Base-by-base conservation (phyloP, 64 coral and sea anemone genomes). In the Actinia tenebrosa region DNA sequence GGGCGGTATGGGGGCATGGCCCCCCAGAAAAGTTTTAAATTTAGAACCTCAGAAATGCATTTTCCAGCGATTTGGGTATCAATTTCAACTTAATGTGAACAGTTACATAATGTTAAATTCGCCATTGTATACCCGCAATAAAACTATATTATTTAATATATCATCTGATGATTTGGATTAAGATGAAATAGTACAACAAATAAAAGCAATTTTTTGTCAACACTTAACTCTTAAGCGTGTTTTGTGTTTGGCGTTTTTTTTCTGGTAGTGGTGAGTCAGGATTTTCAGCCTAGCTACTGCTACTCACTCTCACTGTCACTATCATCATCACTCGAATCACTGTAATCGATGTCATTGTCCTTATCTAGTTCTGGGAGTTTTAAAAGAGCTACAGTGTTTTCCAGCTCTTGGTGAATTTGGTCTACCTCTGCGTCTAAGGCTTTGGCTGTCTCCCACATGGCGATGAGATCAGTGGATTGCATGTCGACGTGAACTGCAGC, bases 391-490 rank as follows among this genome's bases (percentile, higher is more conserved):
- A n/a, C 87, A 82, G 87, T 81, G 22, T 79, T 17, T 47, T 89
- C 77, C 87, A 81, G 17, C 30, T 89, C 87, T 30, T 81, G 75
- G 52, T 81, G 53, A 53, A 89, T 79, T 88, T 78, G 71, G 52
- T 80, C 75, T 27, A 89, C 77, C 53, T 89, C 87, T 82, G 56
- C 87, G n/a, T 89, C 87, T 89, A 81, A 77, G 58, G 87, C 87
- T 80, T 80, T 88, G 71, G 87, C 87, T 79, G 87, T 88, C 47
- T 88, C 87, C 87, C 87, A 88, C 87, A 88, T 80, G 77, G 69
- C 22, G 46, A 79, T 80, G 71, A 72, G 69, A 80, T 88, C 87
- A 79, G 87, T 88, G 75, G 56, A 80, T 58, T 53, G 25, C 87
- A 81, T 81, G 77, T 89, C 87, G 64, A 89, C 77, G 58, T 81